These are phyloP conservation scores for Crotalus horridus DNA, from an alignment of 2,113 vertebrate species.

Conservation along the genomic window DNA sequence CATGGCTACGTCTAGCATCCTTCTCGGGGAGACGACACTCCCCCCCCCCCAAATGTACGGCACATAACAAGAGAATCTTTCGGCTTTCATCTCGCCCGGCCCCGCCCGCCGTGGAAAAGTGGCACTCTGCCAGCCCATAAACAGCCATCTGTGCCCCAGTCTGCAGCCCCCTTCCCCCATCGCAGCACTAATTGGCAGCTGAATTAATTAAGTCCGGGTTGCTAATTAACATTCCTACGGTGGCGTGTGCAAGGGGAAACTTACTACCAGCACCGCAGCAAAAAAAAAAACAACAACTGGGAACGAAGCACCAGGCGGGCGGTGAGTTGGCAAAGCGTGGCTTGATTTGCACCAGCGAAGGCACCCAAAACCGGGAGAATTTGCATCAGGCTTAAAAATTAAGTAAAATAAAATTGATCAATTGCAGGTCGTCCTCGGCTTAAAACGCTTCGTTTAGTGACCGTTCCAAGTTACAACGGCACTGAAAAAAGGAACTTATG, in stretches of 20 bases:
- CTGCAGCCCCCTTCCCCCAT: slow-evolving; percentile 48
- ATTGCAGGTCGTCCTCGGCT: neutral
- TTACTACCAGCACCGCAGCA: neutral
- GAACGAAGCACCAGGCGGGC: neutral
- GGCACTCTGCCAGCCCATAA: slow-evolving; percentile 62
- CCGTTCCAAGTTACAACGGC: neutral
- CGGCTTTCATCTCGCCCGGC: slow-evolving; percentile 41
- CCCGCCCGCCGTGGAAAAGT: slow-evolving; percentile 46
- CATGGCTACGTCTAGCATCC: neutral
- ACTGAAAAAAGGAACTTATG: neutral
- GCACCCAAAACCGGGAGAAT: neutral
- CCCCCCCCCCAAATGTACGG: neutral
- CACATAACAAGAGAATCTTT: neutral
- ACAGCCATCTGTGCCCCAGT: slow-evolving; percentile 64
- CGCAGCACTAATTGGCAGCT: slow-evolving; percentile 64
- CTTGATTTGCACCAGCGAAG: neutral
- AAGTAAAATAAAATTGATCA: neutral
- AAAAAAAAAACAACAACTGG: neutral
- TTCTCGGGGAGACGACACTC: neutral
- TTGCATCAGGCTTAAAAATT: neutral
- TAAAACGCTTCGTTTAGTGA: neutral
- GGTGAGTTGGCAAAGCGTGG: neutral
- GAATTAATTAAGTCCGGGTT: slow-evolving; percentile 68
- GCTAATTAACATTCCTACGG: slow-evolving; percentile 70
- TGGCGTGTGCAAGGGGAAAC: slow-evolving; percentile 43